These are phyloP conservation scores for Saimiri boliviensis DNA, from an alignment of 2,113 vertebrate species.

Conservation along the genomic window DNA sequence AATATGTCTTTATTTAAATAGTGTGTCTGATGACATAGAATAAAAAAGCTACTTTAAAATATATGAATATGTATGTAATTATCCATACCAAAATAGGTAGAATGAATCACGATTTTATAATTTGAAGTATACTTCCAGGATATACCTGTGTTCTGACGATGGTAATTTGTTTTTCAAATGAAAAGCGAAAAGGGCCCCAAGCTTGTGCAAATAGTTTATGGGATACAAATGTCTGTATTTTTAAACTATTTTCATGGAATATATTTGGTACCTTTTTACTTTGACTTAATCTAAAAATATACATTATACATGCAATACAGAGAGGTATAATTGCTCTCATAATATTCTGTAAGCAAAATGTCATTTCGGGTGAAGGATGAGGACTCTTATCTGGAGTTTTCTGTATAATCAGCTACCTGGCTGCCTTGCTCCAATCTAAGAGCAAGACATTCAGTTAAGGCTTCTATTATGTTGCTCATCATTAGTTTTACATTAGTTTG, in stretches of 20 bases:
- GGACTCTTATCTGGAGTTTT: background rate
- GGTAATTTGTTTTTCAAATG: constrained; percentile 42
- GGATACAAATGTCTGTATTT: background rate
- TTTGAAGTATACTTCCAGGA: constrained; percentile 57
- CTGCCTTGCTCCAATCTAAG: background rate
- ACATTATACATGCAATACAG: constrained; percentile 31
- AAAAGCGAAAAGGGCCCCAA: constrained; percentile 35
- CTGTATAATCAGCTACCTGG: background rate
- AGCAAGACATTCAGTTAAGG: background rate
- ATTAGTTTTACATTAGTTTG: background rate
- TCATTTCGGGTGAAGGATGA: constrained; percentile 17
- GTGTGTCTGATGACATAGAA: constrained; percentile 20
- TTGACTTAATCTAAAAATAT: constrained; percentile 43
- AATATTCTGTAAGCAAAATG: background rate
- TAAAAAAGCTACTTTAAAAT: constrained; percentile 21
- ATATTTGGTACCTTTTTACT: constrained; percentile 12
- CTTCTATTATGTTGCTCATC: background rate
- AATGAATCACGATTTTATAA: constrained; percentile 53
- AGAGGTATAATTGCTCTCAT: constrained; percentile 9
- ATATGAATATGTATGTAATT: constrained; percentile 70
- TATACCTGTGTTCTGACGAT: background rate
- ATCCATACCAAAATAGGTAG: constrained; percentile 40
- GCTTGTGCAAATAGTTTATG: background rate
- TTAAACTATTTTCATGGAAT: background rate
- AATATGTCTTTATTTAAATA: constrained; percentile 36